These are phyloP conservation scores for Orius laevigatus DNA, from an alignment of 1,140 invertebrate genomes.

Conservation along the genomic window DNA sequence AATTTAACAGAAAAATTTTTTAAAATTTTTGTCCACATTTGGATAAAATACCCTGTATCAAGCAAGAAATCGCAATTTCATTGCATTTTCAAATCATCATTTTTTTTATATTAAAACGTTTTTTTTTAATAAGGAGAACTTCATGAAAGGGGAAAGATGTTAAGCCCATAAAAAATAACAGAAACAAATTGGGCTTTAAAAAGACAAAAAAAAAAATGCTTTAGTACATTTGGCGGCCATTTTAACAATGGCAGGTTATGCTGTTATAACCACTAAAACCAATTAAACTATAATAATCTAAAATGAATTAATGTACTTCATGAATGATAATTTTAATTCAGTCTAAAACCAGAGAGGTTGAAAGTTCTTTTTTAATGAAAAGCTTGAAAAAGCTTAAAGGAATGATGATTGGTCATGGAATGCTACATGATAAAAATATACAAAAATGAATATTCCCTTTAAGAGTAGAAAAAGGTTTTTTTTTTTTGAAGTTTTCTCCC, in stretches of 20 bases:
- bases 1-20: conserved; percentile 12
- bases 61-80: conserved; percentile 18
- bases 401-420: conserved; percentile 15
- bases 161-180: background rate
- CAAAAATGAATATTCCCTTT: conserved; percentile 15
- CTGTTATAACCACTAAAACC: too few relatives aligned
- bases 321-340: conserved; percentile 8
- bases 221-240: conserved; percentile 6
- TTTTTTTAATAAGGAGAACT: conserved; percentile 7
- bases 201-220: conserved; percentile 9
- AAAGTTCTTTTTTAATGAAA: conserved; percentile 6
- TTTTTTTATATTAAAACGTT: conserved; percentile 1
- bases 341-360: conserved; percentile 17
- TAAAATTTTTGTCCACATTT: conserved; percentile 15
- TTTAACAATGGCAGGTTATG: too few relatives aligned
- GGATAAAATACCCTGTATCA: conserved; percentile 21
- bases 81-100: too few relatives aligned
- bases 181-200: too few relatives aligned
- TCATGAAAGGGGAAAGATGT: too few relatives aligned
- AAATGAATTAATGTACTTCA: too few relatives aligned
- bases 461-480: conserved; percentile 17
- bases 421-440: conserved; percentile 19
- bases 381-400: background rate
- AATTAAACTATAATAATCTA: too few relatives aligned
- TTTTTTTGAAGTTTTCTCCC: conserved; percentile 8